A percentile compares a stretch with the other conserved stretches of the same genome.
phyloP scores from a whole-genome alignment of 2,888 invertebrate genomes.

The Cryptocheilus praepositus region DNA sequence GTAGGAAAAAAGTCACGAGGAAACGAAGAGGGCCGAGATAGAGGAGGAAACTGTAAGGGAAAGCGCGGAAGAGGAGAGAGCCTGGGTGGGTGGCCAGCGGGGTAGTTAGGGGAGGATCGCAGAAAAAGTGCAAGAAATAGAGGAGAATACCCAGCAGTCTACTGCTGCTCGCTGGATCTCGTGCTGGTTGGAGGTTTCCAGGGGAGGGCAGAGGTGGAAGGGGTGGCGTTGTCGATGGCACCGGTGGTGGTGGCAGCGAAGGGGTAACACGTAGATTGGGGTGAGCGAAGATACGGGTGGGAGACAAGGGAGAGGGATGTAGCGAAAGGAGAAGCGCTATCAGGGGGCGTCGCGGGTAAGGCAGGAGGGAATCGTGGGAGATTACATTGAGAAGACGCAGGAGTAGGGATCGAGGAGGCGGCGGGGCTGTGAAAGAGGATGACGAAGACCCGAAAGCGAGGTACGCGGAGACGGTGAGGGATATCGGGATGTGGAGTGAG shows the following conservation, averaged over 20 bases:
- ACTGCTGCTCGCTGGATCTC: conserved; percentile 2
- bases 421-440: conserved; percentile 13
- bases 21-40: conserved; percentile 7
- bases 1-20: conserved; percentile 2
- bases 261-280: neutral
- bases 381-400: conserved; percentile 12
- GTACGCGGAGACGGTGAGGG: conserved; percentile 32
- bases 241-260: neutral
- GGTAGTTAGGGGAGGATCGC: conserved; percentile 20
- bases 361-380: neutral
- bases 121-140: conserved; percentile 19
- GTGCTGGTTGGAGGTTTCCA: neutral
- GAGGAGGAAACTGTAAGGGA: conserved; percentile 8
- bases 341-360: neutral
- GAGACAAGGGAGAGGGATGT: conserved; percentile 7
- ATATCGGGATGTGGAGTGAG: conserved; percentile 6
- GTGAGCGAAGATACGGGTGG: conserved; percentile 19
- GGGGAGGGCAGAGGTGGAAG: conserved; percentile 19
- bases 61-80: conserved; percentile 6
- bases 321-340: neutral
- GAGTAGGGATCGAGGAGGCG: conserved; percentile 13
- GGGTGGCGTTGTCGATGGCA: neutral
- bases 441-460: conserved; percentile 29
- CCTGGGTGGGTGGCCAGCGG: neutral
- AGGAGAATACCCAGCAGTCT: conserved; percentile 36